Evolutionary conservation across 23 tunicate species (phyloP).

Genomic region (Halocynthia roretzi): DNA sequence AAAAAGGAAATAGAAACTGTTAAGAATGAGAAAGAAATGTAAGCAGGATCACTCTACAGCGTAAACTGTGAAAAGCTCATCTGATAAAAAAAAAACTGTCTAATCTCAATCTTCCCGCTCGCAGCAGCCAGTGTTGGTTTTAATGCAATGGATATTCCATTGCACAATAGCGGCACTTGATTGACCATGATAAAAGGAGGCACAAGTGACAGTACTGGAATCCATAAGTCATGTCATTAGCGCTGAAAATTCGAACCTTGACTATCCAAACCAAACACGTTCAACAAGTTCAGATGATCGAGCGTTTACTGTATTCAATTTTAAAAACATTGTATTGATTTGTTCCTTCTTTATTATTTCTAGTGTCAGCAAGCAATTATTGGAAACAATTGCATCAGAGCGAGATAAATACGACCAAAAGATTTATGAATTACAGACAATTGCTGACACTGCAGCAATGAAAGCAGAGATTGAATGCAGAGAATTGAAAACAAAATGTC

Average conservation of each 20-base stretch:
- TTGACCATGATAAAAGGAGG: neutral
- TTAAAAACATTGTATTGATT: neutral
- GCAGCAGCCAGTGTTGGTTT: too few relatives aligned
- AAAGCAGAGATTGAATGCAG: conserved; percentile 50
- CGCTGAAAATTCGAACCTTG: too few relatives aligned
- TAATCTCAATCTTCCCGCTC: neutral
- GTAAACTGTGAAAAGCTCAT: neutral
- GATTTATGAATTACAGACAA: conserved; percentile 18
- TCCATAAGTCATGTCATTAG: too few relatives aligned
- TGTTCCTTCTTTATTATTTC: neutral
- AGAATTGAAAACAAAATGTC: conserved; percentile 42
- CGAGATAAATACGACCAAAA: conserved; percentile 9
- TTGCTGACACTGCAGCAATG: conserved; percentile 47
- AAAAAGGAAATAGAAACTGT: conserved; percentile 46
- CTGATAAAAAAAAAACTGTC: neutral
- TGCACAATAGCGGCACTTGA: neutral
- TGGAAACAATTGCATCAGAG: conserved; percentile 19
- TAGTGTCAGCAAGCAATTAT: conserved; percentile 28
- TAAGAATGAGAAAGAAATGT: conserved; percentile 73
- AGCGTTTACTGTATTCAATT: neutral
- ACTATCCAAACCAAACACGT: neutral
- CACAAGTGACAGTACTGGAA: neutral
- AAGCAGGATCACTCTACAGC: neutral
- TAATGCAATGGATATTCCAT: neutral
- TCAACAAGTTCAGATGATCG: neutral